Percentiles rank a stretch among this genome's conserved stretches.
These are phyloP conservation scores for Egretta garzetta DNA, from an alignment of 2,113 vertebrate genomes.

Conservation along the genomic window DNA sequence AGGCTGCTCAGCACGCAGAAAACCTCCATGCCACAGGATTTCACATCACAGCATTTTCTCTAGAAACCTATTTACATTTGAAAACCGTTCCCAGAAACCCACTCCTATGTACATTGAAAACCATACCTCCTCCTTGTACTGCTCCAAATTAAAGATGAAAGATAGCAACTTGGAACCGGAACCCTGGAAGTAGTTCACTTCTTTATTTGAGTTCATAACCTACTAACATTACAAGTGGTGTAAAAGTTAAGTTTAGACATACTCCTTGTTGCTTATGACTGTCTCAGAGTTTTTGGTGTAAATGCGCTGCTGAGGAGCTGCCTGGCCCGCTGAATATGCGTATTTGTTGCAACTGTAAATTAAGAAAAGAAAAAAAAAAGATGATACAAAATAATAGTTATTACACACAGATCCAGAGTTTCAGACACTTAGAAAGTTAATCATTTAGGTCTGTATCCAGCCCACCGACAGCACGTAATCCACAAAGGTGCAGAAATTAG, in stretches of 20 bases:
- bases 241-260: slow-evolving; percentile 37
- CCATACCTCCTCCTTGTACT: neutral
- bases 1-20: neutral
- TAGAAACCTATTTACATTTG: neutral
- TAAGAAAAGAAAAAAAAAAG: neutral
- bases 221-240: neutral
- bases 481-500: neutral
- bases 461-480: rapidly evolving
- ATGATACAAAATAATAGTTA: neutral
- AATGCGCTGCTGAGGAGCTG: neutral
- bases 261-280: slow-evolving; percentile 43
- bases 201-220: neutral
- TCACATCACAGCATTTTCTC: neutral
- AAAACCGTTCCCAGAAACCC: neutral
- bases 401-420: neutral
- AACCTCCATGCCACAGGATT: neutral
- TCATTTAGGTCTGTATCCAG: neutral
- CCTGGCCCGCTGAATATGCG: neutral
- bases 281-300: slow-evolving; percentile 27
- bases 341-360: slow-evolving; percentile 55
- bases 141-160: slow-evolving; percentile 9
- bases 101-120: neutral
- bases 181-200: neutral
- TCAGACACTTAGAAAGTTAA: neutral
- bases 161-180: neutral